These are phyloP conservation scores for Thelaira solivaga DNA, from an alignment of 2,888 invertebrate species.

Conservation along the genomic window DNA sequence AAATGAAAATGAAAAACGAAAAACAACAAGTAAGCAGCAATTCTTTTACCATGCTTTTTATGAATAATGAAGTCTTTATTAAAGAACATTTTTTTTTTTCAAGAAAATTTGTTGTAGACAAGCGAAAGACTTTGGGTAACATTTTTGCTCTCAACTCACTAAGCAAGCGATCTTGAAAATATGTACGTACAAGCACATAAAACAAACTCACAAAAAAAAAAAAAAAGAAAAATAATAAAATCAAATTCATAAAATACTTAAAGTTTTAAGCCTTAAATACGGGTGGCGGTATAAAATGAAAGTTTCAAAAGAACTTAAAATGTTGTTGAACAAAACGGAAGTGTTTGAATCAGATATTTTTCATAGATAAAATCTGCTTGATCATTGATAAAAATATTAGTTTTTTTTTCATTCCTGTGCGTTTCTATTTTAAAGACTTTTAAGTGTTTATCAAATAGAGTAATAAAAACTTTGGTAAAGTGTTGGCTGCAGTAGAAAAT, in stretches of 20 bases:
- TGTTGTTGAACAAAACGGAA: conserved; percentile 68
- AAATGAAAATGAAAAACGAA: conserved; percentile 43
- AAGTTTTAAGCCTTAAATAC: background rate
- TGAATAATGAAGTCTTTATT: conserved; percentile 45
- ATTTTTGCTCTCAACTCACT: conserved; percentile 24
- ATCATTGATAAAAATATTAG: conserved; percentile 26
- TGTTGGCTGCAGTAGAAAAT: background rate
- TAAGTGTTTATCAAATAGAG: conserved; percentile 22
- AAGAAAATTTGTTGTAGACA: no score
- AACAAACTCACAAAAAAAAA: no score
- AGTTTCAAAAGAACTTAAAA: conserved; percentile 29
- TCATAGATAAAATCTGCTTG: conserved; percentile 50
- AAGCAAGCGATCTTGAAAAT: conserved; percentile 45
- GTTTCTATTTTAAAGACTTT: background rate
- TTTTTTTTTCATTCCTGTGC: background rate
- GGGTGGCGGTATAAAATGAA: conserved; percentile 32
- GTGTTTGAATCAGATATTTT: conserved; percentile 66
- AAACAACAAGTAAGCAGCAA: conserved; percentile 20
- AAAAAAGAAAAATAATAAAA: background rate
- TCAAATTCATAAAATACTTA: conserved; percentile 18
- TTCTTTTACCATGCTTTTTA: conserved; percentile 25
- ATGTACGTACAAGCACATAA: no score
- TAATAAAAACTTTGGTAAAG: conserved; percentile 31
- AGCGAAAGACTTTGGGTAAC: conserved; percentile 2
- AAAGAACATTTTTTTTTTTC: conserved; percentile 6